These are phyloP conservation scores for Ashinkailepas kermadecensis DNA, from an alignment of 2,888 invertebrate species.

Conservation along the genomic window DNA sequence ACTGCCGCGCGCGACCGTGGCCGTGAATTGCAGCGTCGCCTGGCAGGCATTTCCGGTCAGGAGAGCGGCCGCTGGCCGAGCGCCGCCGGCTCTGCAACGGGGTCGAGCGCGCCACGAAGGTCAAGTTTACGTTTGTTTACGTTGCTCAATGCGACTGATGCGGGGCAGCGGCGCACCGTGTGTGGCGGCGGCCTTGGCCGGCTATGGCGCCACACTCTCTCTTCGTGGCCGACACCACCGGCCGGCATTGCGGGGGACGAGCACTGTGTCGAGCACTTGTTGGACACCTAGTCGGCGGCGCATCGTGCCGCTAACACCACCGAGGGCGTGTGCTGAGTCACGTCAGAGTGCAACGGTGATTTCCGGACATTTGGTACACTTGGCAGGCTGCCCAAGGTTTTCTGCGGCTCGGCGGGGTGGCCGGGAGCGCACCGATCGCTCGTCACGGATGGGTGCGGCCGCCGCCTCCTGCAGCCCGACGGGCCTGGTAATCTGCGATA, in stretches of 20 bases:
- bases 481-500: no score
- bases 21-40: no score
- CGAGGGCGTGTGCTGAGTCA: no score
- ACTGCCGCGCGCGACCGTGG: no score
- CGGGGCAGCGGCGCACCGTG: not conserved
- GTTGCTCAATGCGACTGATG: not conserved
- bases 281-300: no score
- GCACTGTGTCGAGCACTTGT: no score
- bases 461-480: not conserved
- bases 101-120: not conserved
- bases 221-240: no score
- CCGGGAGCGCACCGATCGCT: not conserved
- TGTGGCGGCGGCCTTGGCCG: not conserved
- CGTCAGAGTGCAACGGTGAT: no score
- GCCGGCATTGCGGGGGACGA: no score
- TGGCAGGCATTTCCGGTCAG: not conserved
- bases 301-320: no score
- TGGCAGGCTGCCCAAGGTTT: conserved; percentile 13
- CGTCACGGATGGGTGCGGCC: not conserved
- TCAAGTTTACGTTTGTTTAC: conserved; percentile 20
- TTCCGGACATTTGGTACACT: not conserved
- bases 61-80: not conserved
- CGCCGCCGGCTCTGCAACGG: not conserved
- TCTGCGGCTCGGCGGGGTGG: not conserved
- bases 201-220: not conserved